Base-by-base conservation (phyloP, 1,140 invertebrate species). In the Conopomorpha cramerella region DNA sequence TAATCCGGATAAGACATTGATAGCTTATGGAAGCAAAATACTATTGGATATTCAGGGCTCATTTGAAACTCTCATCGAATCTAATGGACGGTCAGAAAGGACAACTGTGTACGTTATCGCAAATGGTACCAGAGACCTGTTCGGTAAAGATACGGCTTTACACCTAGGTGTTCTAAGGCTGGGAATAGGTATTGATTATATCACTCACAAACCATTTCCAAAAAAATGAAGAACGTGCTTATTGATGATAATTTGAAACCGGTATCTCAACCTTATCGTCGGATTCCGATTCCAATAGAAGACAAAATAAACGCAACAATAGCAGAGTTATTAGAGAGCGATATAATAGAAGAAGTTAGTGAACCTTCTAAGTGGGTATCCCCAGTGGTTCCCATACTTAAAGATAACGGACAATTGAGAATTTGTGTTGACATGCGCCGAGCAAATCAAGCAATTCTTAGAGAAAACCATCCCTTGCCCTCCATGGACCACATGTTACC, bases 391-490 rank as follows among this genome's bases (percentile, higher is more conserved):
- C 43, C 43, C 16, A 38, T 51, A 3, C 10, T 45, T 2, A 59
- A 56, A 31, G 17, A 40, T 23, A 35, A 45, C 15, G 47, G 47
- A 3, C 49, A 65, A 29, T 16, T 59, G 2, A 37, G 54, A 8
- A 41, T 68, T 15, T 59, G 54, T 36, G 30, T 64, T 2, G 52
- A 66, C 33, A 58, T 70, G 52, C 35, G 65, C 11, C 8, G 41
- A 32, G 58, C 49, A 3, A 25, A 46, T 43, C 28, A 53, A 43
- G 61, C 59, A 3, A 51, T 65, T 11, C 1, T 30, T 36, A 23
- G 52, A 23, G 45, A 55, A 45, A 42, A 60, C 14, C 48, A 52
- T 17, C 49, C 49, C 30, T 11, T 51, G 10, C 49, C 60, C 8
- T 50, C 51, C 14, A 47, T 66, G 35, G 51, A 39, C 27, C 41